Evolutionary conservation across 2,888 invertebrate genomes (phyloP), one percentile per base, ranked within the genome.

Genomic region (Agrotis ipsilon): DNA sequence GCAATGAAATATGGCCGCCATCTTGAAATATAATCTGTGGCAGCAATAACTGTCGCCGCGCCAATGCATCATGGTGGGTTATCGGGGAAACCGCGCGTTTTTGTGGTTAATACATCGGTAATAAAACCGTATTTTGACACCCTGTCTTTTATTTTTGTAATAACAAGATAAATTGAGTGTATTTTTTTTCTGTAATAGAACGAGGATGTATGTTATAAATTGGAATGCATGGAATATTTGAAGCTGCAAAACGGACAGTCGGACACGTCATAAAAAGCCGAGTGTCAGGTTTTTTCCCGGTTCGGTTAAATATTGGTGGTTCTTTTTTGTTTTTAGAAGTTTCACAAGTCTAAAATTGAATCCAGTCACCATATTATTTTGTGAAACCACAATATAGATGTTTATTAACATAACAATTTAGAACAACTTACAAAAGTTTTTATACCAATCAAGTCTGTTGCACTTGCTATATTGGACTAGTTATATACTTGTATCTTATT

Each of bases 11-110:
- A 85, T 78, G 57, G 80, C 63, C 76, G 85, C 87, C 86, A 89
- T 90, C 88, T 90, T 89, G 88, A 86, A 86, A 87, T 85, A 89
- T 89, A 88, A 88, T 87, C 89, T 87, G 87, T 86, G 86, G 80
- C 79, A 76, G 83, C 84, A 90, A 88, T 90, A 89, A 87, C 80
- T 86, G 89, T 88, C 88, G 72, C 69, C 68, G 51, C 52, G 68
- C 72, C 86, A 68, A 87, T 90, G 83, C 82, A 83, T 89, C 87
- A 85, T 78, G 80, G 80, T 69, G 62, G 79, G 64, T 58, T 77
- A 63, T 66, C 66, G 72, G 21, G 60, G 39, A 46, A 54, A 49
- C 54, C 66, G 62, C 64, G 46, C 57, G 70, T 81, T 82, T 81
- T 83, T 80, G 80, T 83, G 68, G 68, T 64, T 80, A 65, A 79